Evolutionary conservation across 2,888 invertebrate species (phyloP).

Genomic region (Cremastobaeus sp.): DNA sequence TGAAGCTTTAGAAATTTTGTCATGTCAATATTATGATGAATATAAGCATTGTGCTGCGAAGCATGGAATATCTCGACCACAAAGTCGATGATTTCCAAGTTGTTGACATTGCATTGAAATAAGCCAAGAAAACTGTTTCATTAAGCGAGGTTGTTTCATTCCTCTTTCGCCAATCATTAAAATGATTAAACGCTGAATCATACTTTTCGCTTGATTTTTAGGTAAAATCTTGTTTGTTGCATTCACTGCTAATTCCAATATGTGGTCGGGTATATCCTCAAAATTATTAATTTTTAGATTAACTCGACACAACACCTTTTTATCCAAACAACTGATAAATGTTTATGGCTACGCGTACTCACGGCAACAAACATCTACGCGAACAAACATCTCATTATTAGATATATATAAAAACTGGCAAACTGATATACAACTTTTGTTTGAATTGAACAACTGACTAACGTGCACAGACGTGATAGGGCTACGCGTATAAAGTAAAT

Average conservation of each 20-base stretch:
- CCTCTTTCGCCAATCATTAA: not conserved
- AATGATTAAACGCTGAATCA: not conserved
- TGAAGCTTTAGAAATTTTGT: constrained; percentile 11
- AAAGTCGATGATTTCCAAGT: constrained; percentile 1
- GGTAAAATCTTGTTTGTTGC: not conserved
- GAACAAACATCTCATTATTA: no score
- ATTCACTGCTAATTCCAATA: constrained; percentile 9
- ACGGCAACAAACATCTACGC: no score
- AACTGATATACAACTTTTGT: no score
- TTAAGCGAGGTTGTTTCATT: not conserved
- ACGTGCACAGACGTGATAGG: no score
- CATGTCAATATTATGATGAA: constrained; percentile 2
- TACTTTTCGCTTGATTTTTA: constrained; percentile 4
- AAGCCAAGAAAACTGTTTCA: not conserved
- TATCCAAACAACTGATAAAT: no score
- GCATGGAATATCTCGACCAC: constrained; percentile 8
- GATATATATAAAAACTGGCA: no score
- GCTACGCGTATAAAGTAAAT: no score
- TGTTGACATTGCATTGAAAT: not conserved
- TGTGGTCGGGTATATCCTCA: constrained; percentile 1
- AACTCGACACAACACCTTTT: no score
- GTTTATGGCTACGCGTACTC: not conserved
- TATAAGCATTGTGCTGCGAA: constrained; percentile 9
- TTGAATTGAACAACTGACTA: no score
- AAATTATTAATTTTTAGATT: not conserved